phyloP scores from a whole-genome alignment of 37 sponge, comb jelly and placozoan species.

The Diacarnus erythraeanus region DNA sequence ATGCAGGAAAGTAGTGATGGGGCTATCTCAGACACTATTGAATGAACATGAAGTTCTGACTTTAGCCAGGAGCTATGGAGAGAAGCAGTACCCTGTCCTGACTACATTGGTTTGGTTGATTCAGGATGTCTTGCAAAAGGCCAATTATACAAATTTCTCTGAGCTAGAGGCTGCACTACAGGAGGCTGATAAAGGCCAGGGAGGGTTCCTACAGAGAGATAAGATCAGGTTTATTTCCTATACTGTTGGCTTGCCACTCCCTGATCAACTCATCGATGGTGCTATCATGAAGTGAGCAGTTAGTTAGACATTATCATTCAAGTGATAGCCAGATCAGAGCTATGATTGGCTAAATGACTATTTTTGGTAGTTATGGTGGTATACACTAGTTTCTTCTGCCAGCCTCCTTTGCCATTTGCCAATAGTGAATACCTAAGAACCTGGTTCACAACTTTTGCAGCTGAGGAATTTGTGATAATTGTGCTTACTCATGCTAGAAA shows the following conservation, averaged over 20 bases:
- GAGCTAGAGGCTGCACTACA: constrained; percentile 11
- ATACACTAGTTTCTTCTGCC: not conserved
- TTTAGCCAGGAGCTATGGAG: constrained; percentile 81
- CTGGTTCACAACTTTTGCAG: no score
- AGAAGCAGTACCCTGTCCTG: constrained; percentile 50
- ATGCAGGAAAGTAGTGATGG: constrained; percentile 38
- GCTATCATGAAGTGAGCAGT: constrained; percentile 68
- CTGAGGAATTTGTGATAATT: no score
- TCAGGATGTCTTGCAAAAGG: constrained; percentile 57
- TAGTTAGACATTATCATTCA: not conserved
- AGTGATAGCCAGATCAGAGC: not conserved
- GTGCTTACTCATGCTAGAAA: not conserved
- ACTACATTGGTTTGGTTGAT: constrained; percentile 44
- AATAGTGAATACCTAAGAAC: no score
- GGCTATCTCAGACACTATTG: constrained; percentile 57
- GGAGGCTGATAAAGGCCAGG: constrained; percentile 20
- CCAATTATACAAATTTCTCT: constrained; percentile 52
- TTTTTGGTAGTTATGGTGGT: not conserved
- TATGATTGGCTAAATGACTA: not conserved
- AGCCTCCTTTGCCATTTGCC: not conserved
- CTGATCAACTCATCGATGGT: constrained; percentile 77
- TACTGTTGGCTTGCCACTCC: constrained; percentile 45
- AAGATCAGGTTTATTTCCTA: constrained; percentile 39
- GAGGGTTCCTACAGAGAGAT: constrained; percentile 46
- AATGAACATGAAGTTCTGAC: constrained; percentile 91